A percentile compares a stretch with the other conserved stretches of the same genome.
These are phyloP conservation scores for Lamproptera curius DNA, from an alignment of 2,888 invertebrate species.

Conservation along the genomic window DNA sequence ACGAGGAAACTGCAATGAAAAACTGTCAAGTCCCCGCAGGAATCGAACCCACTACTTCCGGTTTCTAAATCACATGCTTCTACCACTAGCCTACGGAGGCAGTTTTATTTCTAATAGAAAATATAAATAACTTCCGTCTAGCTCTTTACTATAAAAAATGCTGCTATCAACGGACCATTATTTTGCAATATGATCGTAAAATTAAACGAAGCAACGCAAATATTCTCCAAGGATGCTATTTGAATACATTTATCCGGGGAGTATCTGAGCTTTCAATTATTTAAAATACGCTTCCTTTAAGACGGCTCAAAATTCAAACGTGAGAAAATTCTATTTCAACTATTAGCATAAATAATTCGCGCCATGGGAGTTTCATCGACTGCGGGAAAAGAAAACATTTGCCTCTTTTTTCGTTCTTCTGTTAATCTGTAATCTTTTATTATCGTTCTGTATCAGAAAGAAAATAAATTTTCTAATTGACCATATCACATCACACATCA, in stretches of 20 bases:
- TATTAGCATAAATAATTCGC: not conserved
- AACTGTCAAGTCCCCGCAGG: too few species aligned
- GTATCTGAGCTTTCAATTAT: constrained; percentile 4
- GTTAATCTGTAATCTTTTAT: too few species aligned
- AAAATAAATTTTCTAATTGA: too few species aligned
- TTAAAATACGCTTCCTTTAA: constrained; percentile 3
- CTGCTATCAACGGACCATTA: not conserved
- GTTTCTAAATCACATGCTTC: too few species aligned
- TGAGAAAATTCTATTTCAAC: not conserved
- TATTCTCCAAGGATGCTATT: constrained; percentile 12
- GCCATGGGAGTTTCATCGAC: not conserved
- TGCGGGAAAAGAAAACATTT: not conserved
- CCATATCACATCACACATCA: too few species aligned
- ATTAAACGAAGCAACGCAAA: constrained; percentile 12
- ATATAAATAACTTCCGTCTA: too few species aligned
- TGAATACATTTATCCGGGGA: constrained; percentile 14
- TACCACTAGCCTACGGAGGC: too few species aligned
- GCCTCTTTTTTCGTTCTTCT: not conserved
- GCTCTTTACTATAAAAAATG: too few species aligned
- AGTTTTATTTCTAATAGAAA: too few species aligned
- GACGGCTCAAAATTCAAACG: constrained; percentile 4
- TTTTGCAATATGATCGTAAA: not conserved
- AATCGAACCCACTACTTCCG: too few species aligned
- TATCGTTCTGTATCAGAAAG: too few species aligned
- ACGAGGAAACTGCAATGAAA: too few species aligned